Base-by-base conservation (phyloP, 2,113 vertebrate genomes). In the Phodopus roborovskii region DNA sequence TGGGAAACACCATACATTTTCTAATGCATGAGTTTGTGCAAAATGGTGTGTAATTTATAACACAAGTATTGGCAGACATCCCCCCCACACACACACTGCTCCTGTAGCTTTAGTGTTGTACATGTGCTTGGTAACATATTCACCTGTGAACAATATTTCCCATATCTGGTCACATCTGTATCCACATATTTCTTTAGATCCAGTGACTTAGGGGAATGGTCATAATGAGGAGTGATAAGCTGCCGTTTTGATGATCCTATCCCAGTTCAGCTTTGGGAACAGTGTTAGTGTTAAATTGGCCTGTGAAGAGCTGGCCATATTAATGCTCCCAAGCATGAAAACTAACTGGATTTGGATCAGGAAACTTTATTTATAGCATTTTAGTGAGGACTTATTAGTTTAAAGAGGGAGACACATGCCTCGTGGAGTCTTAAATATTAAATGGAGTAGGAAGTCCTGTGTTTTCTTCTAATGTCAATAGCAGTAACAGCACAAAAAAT, bases 311-410 rank as follows among this genome's bases (percentile, higher is more conserved):
- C 64, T 96, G 28, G 97, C 93, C 95, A 90, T 98, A 90, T 97
- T 95, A 96, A 96, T 86, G 95, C 96, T 82, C 82, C 87, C 84
- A 97, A 98, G 98, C 98, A 97, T 97, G 96, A 97, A 97, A 96
- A 97, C 96, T 94, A 98, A 97, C 88, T 97, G 98, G 97, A 96
- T 98, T 97, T 98, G 98, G 98, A 98, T 98, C 97, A 98, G 94
- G 93, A 98, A 97, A 92, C 95, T 98, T 98, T 98, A 97, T 97
- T 98, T 98, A 95, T 91, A 84, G 89, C 26, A 6, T 70, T 97
- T 95, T 98, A 74, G 97, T 79, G 20, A 98, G 94, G 96, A 98
- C 96, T 97, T 98, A 93, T 98, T 98, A 97, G 96, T 97, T 97
- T 95, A 96, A 97, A 97, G 96, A 92, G 95, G 95, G 94, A 98